Percentiles rank a stretch among this genome's conserved stretches.
Evolutionary conservation across 2,113 vertebrate species (phyloP).

Genomic region (Thymallus thymallus): DNA sequence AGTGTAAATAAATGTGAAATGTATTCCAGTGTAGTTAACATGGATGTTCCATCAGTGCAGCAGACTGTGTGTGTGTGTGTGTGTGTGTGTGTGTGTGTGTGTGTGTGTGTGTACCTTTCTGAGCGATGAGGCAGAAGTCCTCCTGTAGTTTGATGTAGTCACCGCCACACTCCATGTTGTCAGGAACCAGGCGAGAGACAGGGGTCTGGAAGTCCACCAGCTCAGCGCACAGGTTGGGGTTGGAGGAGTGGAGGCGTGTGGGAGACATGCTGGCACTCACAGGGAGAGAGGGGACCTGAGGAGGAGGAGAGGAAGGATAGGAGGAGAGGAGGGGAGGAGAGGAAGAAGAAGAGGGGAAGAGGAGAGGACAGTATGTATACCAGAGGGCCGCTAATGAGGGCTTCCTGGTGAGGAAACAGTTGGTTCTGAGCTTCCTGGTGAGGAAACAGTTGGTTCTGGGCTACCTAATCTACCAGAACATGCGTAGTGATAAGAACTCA

Average conservation of each 20-base stretch:
- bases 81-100: too few relatives aligned
- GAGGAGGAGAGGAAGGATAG: constrained; percentile 6
- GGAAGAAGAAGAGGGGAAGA: too few relatives aligned
- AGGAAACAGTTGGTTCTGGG: too few relatives aligned
- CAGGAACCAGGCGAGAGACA: constrained; percentile 76
- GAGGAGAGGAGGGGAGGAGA: background rate
- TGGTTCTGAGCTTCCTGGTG: too few relatives aligned
- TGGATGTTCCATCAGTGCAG: too few relatives aligned
- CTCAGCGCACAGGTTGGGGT: constrained; percentile 96
- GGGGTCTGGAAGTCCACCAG: constrained; percentile 87
- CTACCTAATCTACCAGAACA: background rate
- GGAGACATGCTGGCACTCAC: constrained; percentile 84
- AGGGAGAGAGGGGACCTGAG: constrained; percentile 85
- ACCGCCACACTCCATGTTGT: constrained; percentile 83
- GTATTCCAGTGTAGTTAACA: too few relatives aligned
- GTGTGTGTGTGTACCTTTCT: constrained; percentile 83
- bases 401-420: too few relatives aligned
- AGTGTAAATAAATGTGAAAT: too few relatives aligned
- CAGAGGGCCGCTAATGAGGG: background rate
- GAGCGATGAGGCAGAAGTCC: constrained; percentile 94
- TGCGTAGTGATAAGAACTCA: background rate
- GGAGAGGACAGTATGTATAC: background rate
- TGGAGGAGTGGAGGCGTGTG: constrained; percentile 92
- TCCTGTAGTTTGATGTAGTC: constrained; percentile 98
- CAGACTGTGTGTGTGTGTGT: too few relatives aligned